phyloP scores from a whole-genome alignment of 2,797 vertebrate genomes.

The Ctenopoma multispine region DNA sequence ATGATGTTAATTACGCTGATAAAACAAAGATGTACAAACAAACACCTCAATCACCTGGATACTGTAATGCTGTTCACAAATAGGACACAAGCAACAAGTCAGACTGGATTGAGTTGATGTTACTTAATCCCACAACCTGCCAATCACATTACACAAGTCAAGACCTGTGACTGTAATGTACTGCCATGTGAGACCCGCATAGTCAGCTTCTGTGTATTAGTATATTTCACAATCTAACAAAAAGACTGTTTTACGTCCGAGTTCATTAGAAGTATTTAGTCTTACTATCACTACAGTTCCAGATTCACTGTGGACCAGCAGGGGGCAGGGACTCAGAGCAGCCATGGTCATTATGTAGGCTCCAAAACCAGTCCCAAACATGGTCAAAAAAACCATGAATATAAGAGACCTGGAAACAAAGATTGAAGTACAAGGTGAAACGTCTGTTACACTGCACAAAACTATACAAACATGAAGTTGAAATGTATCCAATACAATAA shows the following conservation, averaged over 20 bases:
- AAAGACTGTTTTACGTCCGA: not conserved
- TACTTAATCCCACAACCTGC: too few species aligned
- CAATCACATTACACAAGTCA: not conserved
- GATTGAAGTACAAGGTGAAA: not conserved
- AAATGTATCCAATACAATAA: not conserved
- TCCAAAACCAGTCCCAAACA: constrained; percentile 82
- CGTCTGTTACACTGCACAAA: not conserved
- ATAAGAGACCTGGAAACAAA: constrained; percentile 80
- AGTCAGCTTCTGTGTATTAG: too few species aligned
- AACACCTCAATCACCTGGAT: not conserved
- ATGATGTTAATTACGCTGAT: not conserved
- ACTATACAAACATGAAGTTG: not conserved
- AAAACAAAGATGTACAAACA: not conserved
- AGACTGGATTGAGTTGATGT: not conserved
- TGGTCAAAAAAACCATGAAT: constrained; percentile 81
- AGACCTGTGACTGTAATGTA: too few species aligned
- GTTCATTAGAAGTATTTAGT: constrained; percentile 6
- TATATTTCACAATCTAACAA: not conserved
- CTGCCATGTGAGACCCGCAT: too few species aligned
- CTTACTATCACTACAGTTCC: constrained; percentile 86
- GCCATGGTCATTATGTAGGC: constrained; percentile 88
- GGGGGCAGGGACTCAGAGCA: constrained; percentile 86
- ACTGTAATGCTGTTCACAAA: not conserved
- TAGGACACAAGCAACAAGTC: not conserved
- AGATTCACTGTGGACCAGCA: constrained; percentile 74